Evolutionary conservation across 2,797 vertebrate genomes (phyloP), one percentile per base, ranked within the genome.

Genomic region (Propithecus deckenii): DNA sequence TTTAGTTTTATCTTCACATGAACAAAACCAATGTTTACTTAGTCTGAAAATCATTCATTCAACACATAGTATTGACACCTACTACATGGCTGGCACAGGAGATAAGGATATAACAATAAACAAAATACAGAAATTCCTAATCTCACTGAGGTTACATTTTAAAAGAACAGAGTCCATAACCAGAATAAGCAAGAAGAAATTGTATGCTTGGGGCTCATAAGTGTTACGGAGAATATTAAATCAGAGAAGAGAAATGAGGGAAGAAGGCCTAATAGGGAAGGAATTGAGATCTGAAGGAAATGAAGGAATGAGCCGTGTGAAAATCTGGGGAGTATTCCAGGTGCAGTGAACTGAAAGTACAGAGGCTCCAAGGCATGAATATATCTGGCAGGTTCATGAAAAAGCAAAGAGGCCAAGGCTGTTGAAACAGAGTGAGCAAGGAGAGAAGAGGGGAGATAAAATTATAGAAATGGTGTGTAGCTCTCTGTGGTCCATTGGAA

Each of bases 101-200:
- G 5, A 48, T 38, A 86, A 9, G 14, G 4, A 38, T 41, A 23
- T 30, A 89, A 63, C n/a, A 93, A 23, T 32, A 84, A 87, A 67
- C 22, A 67, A 63, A 84, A 87, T 50, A 80, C 10, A 81, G 28
- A 74, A 89, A 61, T 48, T 4, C 12, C 1, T 69, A 1, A 32
- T 83, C 9, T 61, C 35, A 48, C 38, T 38, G 38, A 63, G 8
- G 25, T 91, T 85, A 57, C 4, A 65, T 57, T 75, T 69, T 96
- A 91, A 22, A n/a, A 89, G 50, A 17, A 65, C 0, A 92, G 38
- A 90, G 11, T 75, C n/a, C 81, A 48, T 43, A 71, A 59, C 20
- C 43, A 95, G 75, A 79, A 81, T 84, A 79, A 89, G 15, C 35
- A 92, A 38, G 48, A 72, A 88, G n/a, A 97, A 48, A 72, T n/a